phyloP scores from a whole-genome alignment of 2,888 invertebrate genomes.

The Byasa hedistus region DNA sequence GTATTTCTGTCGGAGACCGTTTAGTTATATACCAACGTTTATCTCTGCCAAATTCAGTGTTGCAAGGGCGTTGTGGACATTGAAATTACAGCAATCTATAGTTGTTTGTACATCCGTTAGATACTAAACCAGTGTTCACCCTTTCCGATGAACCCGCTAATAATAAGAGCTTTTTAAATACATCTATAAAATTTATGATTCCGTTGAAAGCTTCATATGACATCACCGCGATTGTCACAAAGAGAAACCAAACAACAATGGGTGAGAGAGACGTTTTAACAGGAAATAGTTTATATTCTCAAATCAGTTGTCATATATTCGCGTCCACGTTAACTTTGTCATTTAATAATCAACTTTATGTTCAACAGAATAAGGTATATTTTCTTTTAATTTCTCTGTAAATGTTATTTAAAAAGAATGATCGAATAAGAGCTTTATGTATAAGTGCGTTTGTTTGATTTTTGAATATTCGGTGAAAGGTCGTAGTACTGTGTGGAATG shows the following conservation, averaged over 20 bases:
- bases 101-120: neutral
- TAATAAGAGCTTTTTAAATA: conserved; percentile 17
- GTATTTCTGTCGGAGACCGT: too few relatives aligned
- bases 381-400: conserved; percentile 32
- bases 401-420: neutral
- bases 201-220: conserved; percentile 57
- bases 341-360: conserved; percentile 39
- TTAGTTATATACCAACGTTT: too few relatives aligned
- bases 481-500: conserved; percentile 63
- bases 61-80: too few relatives aligned
- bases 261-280: conserved; percentile 65
- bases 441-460: conserved; percentile 60
- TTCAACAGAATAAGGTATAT: conserved; percentile 31
- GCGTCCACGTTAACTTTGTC: conserved; percentile 7
- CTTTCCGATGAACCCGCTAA: conserved; percentile 22
- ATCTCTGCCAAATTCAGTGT: too few relatives aligned
- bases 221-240: conserved; percentile 58
- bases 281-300: conserved; percentile 76
- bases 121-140: conserved; percentile 13
- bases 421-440: conserved; percentile 57
- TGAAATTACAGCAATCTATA: neutral
- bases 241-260: conserved; percentile 63
- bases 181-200: conserved; percentile 46
- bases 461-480: conserved; percentile 57
- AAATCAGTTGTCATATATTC: conserved; percentile 57